Percentiles rank a stretch among this genome's conserved stretches.
phyloP scores from a whole-genome alignment of 2,888 invertebrate species.

The Morpho achilles region DNA sequence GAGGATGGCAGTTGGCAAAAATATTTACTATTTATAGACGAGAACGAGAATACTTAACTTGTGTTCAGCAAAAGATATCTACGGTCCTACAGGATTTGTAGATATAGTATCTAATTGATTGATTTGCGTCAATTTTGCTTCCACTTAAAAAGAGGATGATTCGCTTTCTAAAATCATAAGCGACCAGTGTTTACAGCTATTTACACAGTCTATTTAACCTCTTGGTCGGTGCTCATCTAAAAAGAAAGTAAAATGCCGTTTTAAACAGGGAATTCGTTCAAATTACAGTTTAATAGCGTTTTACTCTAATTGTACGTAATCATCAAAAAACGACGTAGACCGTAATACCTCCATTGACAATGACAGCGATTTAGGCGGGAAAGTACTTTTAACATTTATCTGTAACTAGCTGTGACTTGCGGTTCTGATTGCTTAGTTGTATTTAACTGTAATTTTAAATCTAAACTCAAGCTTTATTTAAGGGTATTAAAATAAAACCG shows the following conservation, averaged over 20 bases:
- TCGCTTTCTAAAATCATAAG: conserved; percentile 31
- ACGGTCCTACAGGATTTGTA: too few species aligned
- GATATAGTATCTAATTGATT: neutral
- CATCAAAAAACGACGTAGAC: conserved; percentile 51
- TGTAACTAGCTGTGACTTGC: neutral
- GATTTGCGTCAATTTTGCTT: neutral
- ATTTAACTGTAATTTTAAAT: too few species aligned
- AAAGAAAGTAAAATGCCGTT: conserved; percentile 69
- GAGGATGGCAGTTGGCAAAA: too few species aligned
- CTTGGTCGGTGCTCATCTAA: conserved; percentile 46
- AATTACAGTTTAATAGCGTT: conserved; percentile 68
- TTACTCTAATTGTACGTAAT: conserved; percentile 68
- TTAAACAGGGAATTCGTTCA: conserved; percentile 65
- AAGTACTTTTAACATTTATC: conserved; percentile 6
- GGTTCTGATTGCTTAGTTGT: too few species aligned
- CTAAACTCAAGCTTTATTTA: neutral
- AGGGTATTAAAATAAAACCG: too few species aligned
- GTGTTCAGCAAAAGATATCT: too few species aligned
- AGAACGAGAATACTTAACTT: too few species aligned
- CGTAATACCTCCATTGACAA: conserved; percentile 52
- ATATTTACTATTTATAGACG: too few species aligned
- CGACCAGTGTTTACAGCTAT: conserved; percentile 35
- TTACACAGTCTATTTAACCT: conserved; percentile 72
- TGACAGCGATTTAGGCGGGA: conserved; percentile 55
- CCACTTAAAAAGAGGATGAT: conserved; percentile 14